These are phyloP conservation scores for Martes martes DNA, from an alignment of 2,113 vertebrate species.

Conservation along the genomic window DNA sequence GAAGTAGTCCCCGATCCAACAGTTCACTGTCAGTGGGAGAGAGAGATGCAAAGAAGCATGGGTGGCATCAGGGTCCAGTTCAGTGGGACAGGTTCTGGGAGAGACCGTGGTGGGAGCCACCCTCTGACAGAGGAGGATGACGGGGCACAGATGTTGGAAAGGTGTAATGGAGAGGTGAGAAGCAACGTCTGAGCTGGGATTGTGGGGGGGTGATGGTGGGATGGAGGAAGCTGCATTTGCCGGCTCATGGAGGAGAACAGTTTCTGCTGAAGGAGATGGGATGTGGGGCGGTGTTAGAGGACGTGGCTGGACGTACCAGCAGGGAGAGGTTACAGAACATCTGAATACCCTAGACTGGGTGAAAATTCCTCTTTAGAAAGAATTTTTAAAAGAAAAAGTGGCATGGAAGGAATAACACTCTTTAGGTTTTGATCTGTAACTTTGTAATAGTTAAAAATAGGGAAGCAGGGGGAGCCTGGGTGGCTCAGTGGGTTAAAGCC, in stretches of 20 bases:
- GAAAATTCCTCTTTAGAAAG: not conserved
- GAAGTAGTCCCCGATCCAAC: not conserved
- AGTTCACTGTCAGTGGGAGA: not conserved
- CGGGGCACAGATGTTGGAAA: not conserved
- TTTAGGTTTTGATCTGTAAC: not conserved
- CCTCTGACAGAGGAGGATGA: not conserved
- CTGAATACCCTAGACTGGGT: not conserved
- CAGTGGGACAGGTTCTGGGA: not conserved
- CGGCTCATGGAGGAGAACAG: accelerated
- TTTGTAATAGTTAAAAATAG: not conserved
- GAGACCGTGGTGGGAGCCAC: too few species aligned
- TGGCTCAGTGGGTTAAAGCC: too few species aligned
- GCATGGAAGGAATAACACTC: not conserved
- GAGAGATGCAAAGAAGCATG: not conserved
- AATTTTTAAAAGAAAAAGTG: not conserved
- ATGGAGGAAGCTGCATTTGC: too few species aligned
- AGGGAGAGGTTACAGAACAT: not conserved
- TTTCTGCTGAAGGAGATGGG: not conserved
- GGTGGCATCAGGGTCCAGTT: not conserved
- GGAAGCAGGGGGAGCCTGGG: not conserved
- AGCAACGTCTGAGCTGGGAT: not conserved
- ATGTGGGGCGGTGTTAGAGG: too few species aligned
- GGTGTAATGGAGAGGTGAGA: not conserved
- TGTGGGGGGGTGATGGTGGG: accelerated
- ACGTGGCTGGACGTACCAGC: not conserved